These are phyloP conservation scores for Fragum whitleyi DNA, from an alignment of 2,888 invertebrate genomes.

Conservation along the genomic window DNA sequence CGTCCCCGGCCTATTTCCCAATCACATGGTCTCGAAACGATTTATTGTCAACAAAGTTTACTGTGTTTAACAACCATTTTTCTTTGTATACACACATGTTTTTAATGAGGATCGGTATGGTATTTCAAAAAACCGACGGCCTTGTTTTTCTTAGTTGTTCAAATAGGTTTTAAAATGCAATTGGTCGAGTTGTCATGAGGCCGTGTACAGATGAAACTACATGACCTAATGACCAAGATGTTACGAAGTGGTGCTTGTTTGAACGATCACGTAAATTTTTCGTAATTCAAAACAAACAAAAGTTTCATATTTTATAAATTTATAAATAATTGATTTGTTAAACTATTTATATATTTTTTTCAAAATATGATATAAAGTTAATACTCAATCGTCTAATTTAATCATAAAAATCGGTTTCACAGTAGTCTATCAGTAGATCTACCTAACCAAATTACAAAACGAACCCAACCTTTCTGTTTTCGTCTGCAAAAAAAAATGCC, in stretches of 20 bases:
- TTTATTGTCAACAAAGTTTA: not conserved
- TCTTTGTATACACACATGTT: not conserved
- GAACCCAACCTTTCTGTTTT: not conserved
- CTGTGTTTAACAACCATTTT: not conserved
- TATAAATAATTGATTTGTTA: not conserved
- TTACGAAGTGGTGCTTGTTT: not conserved
- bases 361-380: no score
- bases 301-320: not conserved
- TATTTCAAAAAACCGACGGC: not conserved
- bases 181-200: not conserved
- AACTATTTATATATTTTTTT: not conserved
- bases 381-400: no score
- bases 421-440: no score
- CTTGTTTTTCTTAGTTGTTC: not conserved
- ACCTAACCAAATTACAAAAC: not conserved
- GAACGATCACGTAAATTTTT: not conserved
- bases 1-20: not conserved
- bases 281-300: not conserved
- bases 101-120: not conserved
- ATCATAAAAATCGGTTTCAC: no score
- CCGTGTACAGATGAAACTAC: not conserved
- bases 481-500: not conserved
- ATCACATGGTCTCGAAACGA: not conserved
- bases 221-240: not conserved
- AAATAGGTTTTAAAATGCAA: not conserved